Evolutionary conservation across 92 coral and sea anemone species (phyloP), one percentile per base, ranked within the genome.

Genomic region (Virgularia gustaviana): DNA sequence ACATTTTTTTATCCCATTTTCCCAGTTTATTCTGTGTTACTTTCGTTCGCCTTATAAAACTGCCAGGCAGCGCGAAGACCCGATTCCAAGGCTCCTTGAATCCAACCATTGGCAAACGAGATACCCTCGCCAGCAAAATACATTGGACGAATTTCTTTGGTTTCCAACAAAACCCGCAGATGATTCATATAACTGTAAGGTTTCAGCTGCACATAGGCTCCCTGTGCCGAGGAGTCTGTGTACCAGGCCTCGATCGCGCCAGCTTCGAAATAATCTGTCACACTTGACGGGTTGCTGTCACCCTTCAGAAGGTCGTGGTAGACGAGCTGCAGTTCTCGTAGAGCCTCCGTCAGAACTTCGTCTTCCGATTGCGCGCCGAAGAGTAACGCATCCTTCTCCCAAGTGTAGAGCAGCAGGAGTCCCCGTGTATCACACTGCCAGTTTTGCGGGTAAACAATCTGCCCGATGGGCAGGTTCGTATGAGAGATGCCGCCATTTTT

Each of bases 61-160:
- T 80, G 85, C 67, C 52, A 80, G 11, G 79, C 85, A 47, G 85
- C 85, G 59, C 84, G 65, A 31, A 79, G 65, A 22, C 84, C 84
- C 16, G 84, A 79, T 57, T 80, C 85, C 58, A 80, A 66, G 52
- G 85, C 85, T 2, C 85, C 85, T 71, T 80, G 85, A 62, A 80
- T 80, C 85, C 85, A 80, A 63, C 80, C 85, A 43, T 77, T 31
- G 35, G 85, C 80, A 36, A 80, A 80, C 67, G 85, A 80, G 31
- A 79, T 52, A 38, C 71, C 84, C 34, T 79, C 84, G 18, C 83
- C 77, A 25, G 65, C 83, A 42, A 78, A 80, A 80, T 49, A 73
- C 52, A 80, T 73, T 1, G 73, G 73, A 5, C 41, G 58, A 30
- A 66, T 66, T 22, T 66, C 9, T 31, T 66, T 66, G 4, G 73